Percentiles rank a stretch among this genome's conserved stretches.
phyloP scores from a whole-genome alignment of 1,140 invertebrate species.

The Protaetia brevitarsis region DNA sequence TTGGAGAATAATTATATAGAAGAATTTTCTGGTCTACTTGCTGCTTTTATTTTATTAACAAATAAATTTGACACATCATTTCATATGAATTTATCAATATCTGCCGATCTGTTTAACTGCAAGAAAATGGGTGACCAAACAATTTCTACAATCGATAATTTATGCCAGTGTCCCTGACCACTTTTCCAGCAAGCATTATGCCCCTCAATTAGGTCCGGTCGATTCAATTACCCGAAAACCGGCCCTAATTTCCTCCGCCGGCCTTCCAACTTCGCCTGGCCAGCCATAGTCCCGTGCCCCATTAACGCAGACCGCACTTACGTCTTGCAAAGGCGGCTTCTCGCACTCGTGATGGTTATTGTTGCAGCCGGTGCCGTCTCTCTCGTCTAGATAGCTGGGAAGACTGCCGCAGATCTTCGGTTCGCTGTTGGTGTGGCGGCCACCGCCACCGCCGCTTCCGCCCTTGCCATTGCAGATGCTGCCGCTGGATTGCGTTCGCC shows the following conservation, averaged over 20 bases:
- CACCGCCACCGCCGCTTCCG: conserved; percentile 45
- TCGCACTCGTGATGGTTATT: conserved; percentile 61
- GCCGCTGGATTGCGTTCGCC: conserved; percentile 68
- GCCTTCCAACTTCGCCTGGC: not conserved
- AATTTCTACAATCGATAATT: no score
- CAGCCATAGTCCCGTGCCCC: not conserved
- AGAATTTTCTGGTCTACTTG: no score
- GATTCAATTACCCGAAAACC: not conserved
- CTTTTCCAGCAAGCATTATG: not conserved
- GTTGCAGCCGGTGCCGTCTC: conserved; percentile 54
- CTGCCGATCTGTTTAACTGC: no score
- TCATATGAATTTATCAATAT: no score
- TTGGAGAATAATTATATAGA: no score
- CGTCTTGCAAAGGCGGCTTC: conserved; percentile 57
- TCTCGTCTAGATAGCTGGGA: conserved; percentile 69
- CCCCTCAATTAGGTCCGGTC: not conserved
- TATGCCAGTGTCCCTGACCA: not conserved
- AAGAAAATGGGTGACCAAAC: no score
- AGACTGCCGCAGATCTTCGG: conserved; percentile 60
- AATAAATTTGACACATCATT: no score
- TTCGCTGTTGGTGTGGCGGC: conserved; percentile 18
- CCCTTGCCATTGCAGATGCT: conserved; percentile 50
- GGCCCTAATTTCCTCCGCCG: not conserved
- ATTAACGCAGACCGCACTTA: conserved; percentile 40
- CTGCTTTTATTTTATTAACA: no score